A percentile compares a stretch with the other conserved stretches of the same genome.
Conservation (phyloP, 2,113 vertebrate genomes). For the Muscicapa adusta region DNA sequence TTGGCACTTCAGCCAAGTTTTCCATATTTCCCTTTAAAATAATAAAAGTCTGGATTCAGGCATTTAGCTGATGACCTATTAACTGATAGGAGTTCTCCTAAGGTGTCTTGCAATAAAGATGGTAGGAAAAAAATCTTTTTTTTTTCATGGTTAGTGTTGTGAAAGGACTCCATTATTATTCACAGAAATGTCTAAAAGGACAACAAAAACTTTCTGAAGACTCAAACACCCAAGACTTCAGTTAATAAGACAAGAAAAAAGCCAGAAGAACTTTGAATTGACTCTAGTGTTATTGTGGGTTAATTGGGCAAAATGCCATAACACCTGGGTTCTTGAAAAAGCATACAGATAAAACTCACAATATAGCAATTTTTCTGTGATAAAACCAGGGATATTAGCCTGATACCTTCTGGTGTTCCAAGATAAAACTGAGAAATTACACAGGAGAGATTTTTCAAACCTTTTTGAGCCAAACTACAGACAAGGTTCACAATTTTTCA, state of each 20-base stretch:
- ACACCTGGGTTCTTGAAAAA: background rate
- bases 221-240: background rate
- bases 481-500: background rate
- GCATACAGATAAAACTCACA: background rate
- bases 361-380: background rate
- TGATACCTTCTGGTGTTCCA: slow-evolving; percentile 19
- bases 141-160: background rate
- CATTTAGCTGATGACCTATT: background rate
- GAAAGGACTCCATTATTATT: background rate
- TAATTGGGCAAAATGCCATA: background rate
- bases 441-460: slow-evolving; percentile 16
- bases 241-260: background rate
- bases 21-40: background rate
- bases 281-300: background rate
- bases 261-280: background rate
- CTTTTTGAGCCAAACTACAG: background rate
- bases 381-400: slow-evolving; percentile 3
- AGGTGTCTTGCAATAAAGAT: background rate
- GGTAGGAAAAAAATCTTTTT: background rate
- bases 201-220: background rate
- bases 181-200: background rate
- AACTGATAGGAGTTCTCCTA: background rate
- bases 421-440: slow-evolving; percentile 30
- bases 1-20: background rate
- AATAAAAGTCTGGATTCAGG: background rate